Conservation (phyloP, 2,113 vertebrate species). For the Cairina moschata region DNA sequence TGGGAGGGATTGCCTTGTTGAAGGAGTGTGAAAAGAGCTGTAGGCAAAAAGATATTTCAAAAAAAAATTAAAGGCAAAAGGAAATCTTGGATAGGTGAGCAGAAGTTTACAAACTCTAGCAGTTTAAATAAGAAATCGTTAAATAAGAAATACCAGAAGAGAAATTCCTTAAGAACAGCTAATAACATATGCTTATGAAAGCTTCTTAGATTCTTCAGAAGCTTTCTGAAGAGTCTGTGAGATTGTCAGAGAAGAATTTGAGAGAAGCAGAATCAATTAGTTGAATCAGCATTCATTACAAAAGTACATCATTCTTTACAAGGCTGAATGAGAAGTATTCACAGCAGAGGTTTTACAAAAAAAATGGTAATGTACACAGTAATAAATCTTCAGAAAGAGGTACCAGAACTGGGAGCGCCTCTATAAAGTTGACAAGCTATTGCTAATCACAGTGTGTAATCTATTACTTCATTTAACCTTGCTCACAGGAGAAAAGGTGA, state of each 20-base stretch:
- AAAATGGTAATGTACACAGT: background rate
- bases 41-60: background rate
- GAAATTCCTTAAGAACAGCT: background rate
- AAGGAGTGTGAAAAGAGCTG: background rate
- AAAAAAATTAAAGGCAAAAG: background rate
- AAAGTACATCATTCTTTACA: background rate
- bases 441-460: background rate
- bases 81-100: background rate
- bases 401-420: background rate
- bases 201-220: background rate
- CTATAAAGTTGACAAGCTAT: background rate
- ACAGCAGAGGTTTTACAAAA: background rate
- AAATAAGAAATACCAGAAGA: background rate
- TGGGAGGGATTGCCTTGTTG: background rate
- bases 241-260: background rate
- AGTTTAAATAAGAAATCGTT: background rate
- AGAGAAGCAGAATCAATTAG: background rate
- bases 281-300: background rate
- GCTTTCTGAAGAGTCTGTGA: background rate
- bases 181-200: background rate
- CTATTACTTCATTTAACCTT: background rate
- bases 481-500: background rate
- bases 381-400: background rate
- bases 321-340: background rate
- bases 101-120: background rate